Conservation (phyloP, 2,888 invertebrate species). For the Mesoligia furuncula region DNA sequence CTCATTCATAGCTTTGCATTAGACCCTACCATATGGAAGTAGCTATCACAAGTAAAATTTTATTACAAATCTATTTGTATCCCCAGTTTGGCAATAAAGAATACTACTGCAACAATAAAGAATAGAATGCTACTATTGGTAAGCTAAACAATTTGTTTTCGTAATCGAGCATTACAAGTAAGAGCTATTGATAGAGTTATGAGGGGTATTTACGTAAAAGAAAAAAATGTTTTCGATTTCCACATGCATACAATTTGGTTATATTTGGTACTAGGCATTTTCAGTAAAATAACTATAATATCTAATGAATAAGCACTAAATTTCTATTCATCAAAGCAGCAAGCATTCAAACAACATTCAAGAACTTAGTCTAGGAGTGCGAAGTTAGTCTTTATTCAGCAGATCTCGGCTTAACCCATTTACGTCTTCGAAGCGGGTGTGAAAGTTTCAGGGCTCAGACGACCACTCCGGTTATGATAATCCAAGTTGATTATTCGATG, state of each 20-base stretch:
- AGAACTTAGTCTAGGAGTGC: conserved; percentile 12
- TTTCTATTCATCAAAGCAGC: conserved; percentile 5
- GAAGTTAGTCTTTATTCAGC: conserved; percentile 22
- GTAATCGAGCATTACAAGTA: not conserved
- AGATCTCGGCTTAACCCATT: conserved; percentile 33
- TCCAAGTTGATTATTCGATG: conserved; percentile 4
- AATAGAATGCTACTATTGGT: not conserved
- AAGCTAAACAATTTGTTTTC: not conserved
- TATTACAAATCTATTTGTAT: not conserved
- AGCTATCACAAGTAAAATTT: not conserved
- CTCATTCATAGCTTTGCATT: too few relatives aligned
- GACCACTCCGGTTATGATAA: conserved; percentile 20
- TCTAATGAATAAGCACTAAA: not conserved
- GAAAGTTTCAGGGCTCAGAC: conserved; percentile 38
- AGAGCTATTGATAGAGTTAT: not conserved
- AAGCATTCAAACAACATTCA: conserved; percentile 3
- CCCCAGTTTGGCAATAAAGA: not conserved
- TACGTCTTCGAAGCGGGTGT: conserved; percentile 17
- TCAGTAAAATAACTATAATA: conserved; percentile 3
- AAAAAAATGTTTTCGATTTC: not conserved
- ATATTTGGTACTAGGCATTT: not conserved
- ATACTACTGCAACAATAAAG: too few relatives aligned
- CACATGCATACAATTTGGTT: not conserved
- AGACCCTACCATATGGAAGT: too few relatives aligned
- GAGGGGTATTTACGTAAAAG: not conserved